Base-by-base conservation (phyloP, 2,888 invertebrate genomes). In the Mechanitis messenoides region DNA sequence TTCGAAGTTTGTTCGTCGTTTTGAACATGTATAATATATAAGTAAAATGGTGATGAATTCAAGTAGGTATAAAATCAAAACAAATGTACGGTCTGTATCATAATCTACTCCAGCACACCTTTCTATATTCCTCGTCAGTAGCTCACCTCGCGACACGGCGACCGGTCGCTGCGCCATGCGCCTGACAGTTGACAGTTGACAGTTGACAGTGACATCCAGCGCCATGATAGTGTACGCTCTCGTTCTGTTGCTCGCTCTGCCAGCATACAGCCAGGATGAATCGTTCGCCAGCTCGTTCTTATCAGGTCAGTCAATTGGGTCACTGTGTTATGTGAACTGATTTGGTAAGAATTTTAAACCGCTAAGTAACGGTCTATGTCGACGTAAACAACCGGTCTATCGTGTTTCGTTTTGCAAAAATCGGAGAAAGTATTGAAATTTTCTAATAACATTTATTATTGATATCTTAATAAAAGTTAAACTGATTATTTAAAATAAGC, bases 271-370 rank as follows among this genome's bases (percentile, higher is more conserved):
- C 67, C 91, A 94, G 86, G 95, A 95, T 79, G 96, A 95, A 72
- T 95, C 95, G 57, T 91, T 96, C 77, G 94, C 95, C 66, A 94
- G 95, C 75, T 95, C 95, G 76, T 94, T 96, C 82, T 90, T 96
- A 61, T 95, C 95, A 85, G 95, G 95, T 95, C 50, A 65, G 62
- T 55, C 53, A 59, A 64, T 68, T 69, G 59, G 68, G 68, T 71
- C 70, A 68, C 33, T n/a, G 31, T 56, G 55, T 45, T 35, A 57
- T 63, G 58, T 60, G 59, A 46, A 65, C 68, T 68, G 65, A 68
- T 69, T 69, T 69, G 66, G 68, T 64, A 61, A 61, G 59, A 53
- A 64, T 66, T 64, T 62, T 55, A 45, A 64, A 64, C 62, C 66
- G 64, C 61, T 66, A 64, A 31, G 31, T 50, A 50, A 50, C 50